Evolutionary conservation across 1,140 invertebrate species (phyloP).

Genomic region (Calliphora vicina): DNA sequence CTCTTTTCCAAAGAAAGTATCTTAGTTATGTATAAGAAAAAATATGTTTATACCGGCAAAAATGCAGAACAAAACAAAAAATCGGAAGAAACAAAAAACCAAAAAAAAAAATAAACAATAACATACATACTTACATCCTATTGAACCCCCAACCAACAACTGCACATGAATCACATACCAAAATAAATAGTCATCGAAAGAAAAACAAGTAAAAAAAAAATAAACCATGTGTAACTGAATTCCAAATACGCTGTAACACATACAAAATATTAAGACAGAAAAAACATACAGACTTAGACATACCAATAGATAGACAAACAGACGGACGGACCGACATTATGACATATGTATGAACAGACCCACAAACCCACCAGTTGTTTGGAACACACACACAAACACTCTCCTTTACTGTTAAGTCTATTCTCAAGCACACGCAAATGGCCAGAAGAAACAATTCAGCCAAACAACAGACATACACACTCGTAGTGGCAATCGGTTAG

Average conservation of each 20-base stretch:
- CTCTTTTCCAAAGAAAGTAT: too few relatives aligned
- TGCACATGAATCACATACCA: conserved; percentile 15
- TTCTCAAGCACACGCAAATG: too few relatives aligned
- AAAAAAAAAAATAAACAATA: background rate
- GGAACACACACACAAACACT: background rate
- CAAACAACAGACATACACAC: background rate
- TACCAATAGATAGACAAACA: background rate
- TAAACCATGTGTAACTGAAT: conserved; percentile 2
- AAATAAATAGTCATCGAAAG: background rate
- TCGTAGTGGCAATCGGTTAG: background rate
- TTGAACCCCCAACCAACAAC: background rate
- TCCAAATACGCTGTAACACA: conserved; percentile 6
- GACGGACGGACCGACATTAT: background rate
- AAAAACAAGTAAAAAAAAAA: background rate
- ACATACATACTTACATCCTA: background rate
- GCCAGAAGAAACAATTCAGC: background rate
- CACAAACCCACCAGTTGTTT: background rate
- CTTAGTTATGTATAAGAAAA: too few relatives aligned
- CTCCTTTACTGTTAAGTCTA: too few relatives aligned
- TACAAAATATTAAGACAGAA: background rate
- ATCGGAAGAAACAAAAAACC: background rate
- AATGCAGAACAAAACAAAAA: background rate
- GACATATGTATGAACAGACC: background rate
- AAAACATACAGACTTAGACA: background rate
- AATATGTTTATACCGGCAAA: background rate